phyloP scores from a whole-genome alignment of 2,888 invertebrate genomes.

The Leptura quadrifasciata region DNA sequence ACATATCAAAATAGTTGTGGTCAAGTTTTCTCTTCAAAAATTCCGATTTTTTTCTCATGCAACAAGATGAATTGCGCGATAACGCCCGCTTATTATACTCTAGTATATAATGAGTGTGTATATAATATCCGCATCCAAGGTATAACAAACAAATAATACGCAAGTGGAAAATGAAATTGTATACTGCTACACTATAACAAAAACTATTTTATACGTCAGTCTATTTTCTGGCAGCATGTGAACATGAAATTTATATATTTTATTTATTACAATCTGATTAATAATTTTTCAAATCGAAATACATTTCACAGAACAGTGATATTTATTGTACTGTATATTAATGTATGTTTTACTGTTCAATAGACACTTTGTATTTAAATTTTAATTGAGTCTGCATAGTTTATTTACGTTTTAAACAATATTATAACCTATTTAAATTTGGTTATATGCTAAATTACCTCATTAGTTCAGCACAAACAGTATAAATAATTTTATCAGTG shows the following conservation, averaged over 20 bases:
- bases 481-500: constrained; percentile 21
- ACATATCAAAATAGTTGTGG: too few relatives aligned
- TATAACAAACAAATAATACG: too few relatives aligned
- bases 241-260: neutral
- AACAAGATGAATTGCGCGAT: too few relatives aligned
- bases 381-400: constrained; percentile 10
- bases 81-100: too few relatives aligned
- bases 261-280: neutral
- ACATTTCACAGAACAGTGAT: neutral
- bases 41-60: too few relatives aligned
- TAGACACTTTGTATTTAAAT: neutral
- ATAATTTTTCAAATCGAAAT: neutral
- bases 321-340: constrained; percentile 5
- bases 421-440: constrained; percentile 18
- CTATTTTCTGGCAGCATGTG: neutral
- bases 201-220: too few relatives aligned
- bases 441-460: constrained; percentile 25
- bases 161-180: too few relatives aligned
- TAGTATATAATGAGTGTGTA: too few relatives aligned
- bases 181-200: too few relatives aligned
- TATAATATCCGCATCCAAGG: too few relatives aligned
- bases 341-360: constrained; percentile 20
- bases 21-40: too few relatives aligned
- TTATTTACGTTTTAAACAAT: constrained; percentile 10
- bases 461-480: constrained; percentile 5